A percentile compares a stretch with the other conserved stretches of the same genome.
Conservation (phyloP, 2,888 invertebrate genomes). For the Lasioglossum figueresi region DNA sequence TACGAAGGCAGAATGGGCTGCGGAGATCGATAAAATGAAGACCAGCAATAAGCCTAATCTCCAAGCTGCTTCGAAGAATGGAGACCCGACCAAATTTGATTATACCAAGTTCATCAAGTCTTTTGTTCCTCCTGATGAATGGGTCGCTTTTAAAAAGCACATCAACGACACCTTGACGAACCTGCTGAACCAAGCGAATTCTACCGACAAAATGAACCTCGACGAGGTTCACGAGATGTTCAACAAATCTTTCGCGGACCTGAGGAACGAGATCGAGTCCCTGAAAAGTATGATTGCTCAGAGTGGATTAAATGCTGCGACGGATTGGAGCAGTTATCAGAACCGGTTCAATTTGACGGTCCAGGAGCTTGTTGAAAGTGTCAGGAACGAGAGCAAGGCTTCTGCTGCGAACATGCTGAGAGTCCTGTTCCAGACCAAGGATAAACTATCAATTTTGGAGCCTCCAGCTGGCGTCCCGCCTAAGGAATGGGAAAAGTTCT, state of each 20-base stretch:
- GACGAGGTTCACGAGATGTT: slow-evolving; percentile 59
- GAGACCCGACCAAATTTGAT: slow-evolving; percentile 9
- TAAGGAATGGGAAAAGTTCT: slow-evolving; percentile 21
- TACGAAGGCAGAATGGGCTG: slow-evolving; percentile 59
- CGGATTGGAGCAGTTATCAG: slow-evolving; percentile 53
- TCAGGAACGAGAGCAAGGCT: slow-evolving; percentile 31
- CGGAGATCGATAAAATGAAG: neutral
- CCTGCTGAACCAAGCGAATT: slow-evolving; percentile 57
- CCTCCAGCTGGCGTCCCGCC: slow-evolving; percentile 16
- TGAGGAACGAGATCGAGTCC: slow-evolving; percentile 63
- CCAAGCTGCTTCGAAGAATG: neutral
- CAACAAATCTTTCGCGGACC: slow-evolving; percentile 66
- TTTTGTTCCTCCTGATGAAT: slow-evolving; percentile 47
- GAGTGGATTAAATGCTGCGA: slow-evolving; percentile 4
- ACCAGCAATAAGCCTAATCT: neutral
- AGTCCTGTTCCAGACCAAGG: slow-evolving; percentile 35
- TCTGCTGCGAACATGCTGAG: slow-evolving; percentile 9
- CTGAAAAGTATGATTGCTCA: slow-evolving; percentile 32
- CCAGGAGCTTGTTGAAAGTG: slow-evolving; percentile 34
- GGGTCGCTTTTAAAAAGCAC: slow-evolving; percentile 65
- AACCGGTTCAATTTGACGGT: slow-evolving; percentile 54
- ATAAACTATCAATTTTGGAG: slow-evolving; percentile 40
- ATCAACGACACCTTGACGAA: slow-evolving; percentile 69
- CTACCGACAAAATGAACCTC: slow-evolving; percentile 49
- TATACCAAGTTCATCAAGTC: slow-evolving; percentile 24